These are phyloP conservation scores for Ormyrus rosae DNA, from an alignment of 2,888 invertebrate species.

Conservation along the genomic window DNA sequence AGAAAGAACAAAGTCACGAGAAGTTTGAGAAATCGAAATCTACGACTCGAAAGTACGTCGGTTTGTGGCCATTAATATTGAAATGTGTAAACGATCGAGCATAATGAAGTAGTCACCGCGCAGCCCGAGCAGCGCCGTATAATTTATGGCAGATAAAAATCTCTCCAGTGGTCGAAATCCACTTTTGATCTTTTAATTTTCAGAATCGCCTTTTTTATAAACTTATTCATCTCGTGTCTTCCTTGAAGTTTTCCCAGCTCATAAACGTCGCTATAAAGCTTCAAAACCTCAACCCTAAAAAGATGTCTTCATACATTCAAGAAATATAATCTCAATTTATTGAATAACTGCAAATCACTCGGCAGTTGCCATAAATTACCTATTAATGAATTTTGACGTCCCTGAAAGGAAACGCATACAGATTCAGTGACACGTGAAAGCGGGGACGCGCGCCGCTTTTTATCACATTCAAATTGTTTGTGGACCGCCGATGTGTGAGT, in stretches of 20 bases:
- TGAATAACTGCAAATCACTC: constrained; percentile 12
- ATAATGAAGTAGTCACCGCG: constrained; percentile 47
- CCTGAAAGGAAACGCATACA: too few species aligned
- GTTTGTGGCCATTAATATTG: constrained; percentile 36
- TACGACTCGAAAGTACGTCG: not conserved
- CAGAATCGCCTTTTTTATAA: not conserved
- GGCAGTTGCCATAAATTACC: constrained; percentile 36
- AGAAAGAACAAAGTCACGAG: not conserved
- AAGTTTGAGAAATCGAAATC: constrained; percentile 20
- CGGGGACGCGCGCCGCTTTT: constrained; percentile 19
- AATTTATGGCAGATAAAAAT: constrained; percentile 53
- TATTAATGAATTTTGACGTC: constrained; percentile 34
- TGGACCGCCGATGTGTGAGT: not conserved
- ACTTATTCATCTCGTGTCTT: too few species aligned
- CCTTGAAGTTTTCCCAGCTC: too few species aligned
- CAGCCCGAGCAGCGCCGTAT: constrained; percentile 4
- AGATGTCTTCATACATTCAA: too few species aligned
- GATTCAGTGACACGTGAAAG: not conserved
- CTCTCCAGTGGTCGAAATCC: constrained; percentile 31
- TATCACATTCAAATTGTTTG: constrained; percentile 47
- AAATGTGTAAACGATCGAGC: constrained; percentile 34
- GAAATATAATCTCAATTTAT: not conserved
- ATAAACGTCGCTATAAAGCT: too few species aligned
- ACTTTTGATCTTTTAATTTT: constrained; percentile 33
- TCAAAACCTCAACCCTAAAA: too few species aligned